These are phyloP conservation scores for Tipula lateralis DNA, from an alignment of 2,888 invertebrate genomes.

Conservation along the genomic window DNA sequence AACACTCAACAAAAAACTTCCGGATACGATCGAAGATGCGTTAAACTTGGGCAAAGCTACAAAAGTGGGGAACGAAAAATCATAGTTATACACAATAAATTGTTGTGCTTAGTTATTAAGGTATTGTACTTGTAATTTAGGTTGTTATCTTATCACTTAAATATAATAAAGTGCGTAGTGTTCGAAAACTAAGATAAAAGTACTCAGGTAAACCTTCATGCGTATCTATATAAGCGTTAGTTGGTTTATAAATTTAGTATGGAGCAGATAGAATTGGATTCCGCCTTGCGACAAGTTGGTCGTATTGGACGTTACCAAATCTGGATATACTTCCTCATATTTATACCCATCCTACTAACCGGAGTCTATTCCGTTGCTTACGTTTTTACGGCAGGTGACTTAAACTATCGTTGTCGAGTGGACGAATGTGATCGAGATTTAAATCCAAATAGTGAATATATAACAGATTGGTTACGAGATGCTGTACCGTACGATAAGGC, in stretches of 20 bases:
- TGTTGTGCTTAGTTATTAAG: background rate
- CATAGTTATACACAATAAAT: background rate
- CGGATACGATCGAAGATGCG: constrained; percentile 55
- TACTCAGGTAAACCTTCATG: too few species aligned
- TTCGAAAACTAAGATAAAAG: too few species aligned
- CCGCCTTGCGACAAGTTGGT: background rate
- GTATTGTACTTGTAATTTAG: too few species aligned
- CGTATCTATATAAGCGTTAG: too few species aligned
- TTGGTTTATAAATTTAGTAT: too few species aligned
- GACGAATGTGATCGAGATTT: background rate
- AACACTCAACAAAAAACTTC: constrained; percentile 53
- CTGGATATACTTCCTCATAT: background rate
- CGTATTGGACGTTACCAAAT: background rate
- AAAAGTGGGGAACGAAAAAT: background rate
- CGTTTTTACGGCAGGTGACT: background rate
- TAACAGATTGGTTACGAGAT: background rate
- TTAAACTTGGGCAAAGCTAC: constrained; percentile 41
- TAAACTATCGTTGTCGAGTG: background rate
- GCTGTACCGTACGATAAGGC: constrained; percentile 29
- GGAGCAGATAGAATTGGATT: background rate
- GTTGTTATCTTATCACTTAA: too few species aligned
- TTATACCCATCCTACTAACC: background rate
- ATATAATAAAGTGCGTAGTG: too few species aligned
- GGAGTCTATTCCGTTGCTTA: background rate
- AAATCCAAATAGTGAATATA: background rate